A percentile compares a stretch with the other conserved stretches of the same genome.
These are phyloP conservation scores for Alligator mississippiensis DNA, from an alignment of 2,113 vertebrate genomes.

Conservation along the genomic window DNA sequence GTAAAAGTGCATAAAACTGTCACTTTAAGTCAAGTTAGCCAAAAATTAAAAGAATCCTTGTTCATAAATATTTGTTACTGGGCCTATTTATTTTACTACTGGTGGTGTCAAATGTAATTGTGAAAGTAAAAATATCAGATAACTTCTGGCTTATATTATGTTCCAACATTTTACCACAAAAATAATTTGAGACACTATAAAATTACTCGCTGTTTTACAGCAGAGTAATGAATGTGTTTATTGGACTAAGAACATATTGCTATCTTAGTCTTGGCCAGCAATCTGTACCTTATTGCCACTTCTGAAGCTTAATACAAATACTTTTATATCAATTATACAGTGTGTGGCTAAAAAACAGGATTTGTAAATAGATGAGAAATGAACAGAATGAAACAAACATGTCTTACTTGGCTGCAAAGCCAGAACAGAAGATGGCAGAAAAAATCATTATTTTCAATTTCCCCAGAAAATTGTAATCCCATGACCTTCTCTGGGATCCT, in stretches of 20 bases:
- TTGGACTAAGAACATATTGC: neutral
- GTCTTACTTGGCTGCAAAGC: neutral
- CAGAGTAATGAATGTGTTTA: neutral
- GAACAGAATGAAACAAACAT: neutral
- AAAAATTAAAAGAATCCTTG: neutral
- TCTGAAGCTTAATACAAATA: conserved; percentile 36
- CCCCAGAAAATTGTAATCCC: neutral
- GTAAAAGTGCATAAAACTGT: neutral
- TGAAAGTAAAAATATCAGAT: neutral
- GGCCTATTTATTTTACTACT: neutral
- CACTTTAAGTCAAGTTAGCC: neutral
- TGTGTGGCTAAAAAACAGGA: neutral
- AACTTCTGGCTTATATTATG: neutral
- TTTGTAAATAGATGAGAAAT: conserved; percentile 20
- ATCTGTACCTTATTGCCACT: neutral
- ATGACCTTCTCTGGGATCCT: fast-evolving
- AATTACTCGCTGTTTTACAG: neutral
- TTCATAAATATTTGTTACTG: neutral
- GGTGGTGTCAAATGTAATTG: neutral
- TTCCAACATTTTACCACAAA: neutral
- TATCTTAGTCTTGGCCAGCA: neutral
- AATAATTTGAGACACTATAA: neutral
- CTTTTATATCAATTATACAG: neutral
- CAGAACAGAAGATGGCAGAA: neutral
- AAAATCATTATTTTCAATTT: neutral